These are phyloP conservation scores for Eleutherodactylus coqui DNA, from an alignment of 2,797 vertebrate genomes.

Conservation along the genomic window DNA sequence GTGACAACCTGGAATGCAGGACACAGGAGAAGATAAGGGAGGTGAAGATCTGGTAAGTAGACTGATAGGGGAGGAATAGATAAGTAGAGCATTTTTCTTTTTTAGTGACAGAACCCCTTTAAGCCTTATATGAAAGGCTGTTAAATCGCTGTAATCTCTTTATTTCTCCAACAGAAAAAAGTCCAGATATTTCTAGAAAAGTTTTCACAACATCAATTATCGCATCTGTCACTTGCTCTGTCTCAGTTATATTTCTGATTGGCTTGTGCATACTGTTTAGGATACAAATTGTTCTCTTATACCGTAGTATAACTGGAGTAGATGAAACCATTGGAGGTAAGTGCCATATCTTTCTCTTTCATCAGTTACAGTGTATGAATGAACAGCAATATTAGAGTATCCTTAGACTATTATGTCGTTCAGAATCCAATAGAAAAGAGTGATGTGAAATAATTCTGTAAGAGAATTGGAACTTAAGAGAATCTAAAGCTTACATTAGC, in stretches of 20 bases:
- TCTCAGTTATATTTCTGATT: slow-evolving; percentile 62
- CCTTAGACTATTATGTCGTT: no score
- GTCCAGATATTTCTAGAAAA: slow-evolving; percentile 69
- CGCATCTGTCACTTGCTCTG: slow-evolving; percentile 61
- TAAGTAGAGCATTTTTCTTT: no score
- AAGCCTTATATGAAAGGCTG: background rate
- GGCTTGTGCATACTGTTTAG: slow-evolving; percentile 71
- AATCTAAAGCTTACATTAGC: no score
- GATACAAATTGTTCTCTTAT: slow-evolving; percentile 75
- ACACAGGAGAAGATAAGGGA: no score
- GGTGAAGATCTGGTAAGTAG: no score
- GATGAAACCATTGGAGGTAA: slow-evolving; percentile 80
- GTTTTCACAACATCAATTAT: slow-evolving; percentile 73
- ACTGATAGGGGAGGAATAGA: no score
- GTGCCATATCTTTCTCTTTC: background rate
- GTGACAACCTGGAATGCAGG: no score
- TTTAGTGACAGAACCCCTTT: no score
- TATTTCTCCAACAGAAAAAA: slow-evolving; percentile 64
- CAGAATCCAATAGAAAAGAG: no score
- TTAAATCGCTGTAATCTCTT: background rate
- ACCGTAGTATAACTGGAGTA: slow-evolving; percentile 70
- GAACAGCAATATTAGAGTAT: no score
- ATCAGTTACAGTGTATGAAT: background rate
- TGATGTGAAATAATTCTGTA: no score
- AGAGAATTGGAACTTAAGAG: no score